phyloP scores from a whole-genome alignment of 1,140 invertebrate genomes.

The Drosophila subpulchrella region DNA sequence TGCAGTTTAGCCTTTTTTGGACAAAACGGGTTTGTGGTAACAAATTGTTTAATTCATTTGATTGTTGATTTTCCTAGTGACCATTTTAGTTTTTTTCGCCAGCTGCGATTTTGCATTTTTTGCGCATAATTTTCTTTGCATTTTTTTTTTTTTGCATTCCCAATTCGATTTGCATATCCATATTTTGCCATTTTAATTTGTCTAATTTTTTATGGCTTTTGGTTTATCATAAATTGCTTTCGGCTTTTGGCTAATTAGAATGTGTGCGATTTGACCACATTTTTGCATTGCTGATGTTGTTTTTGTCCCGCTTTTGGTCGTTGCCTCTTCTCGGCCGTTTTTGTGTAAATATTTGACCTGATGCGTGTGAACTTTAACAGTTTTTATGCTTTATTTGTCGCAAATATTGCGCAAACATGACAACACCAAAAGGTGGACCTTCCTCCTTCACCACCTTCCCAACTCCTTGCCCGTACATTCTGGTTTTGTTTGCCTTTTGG shows the following conservation, averaged over 20 bases:
- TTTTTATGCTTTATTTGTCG: constrained; percentile 84
- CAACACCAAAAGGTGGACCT: constrained; percentile 21
- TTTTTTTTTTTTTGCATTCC: constrained; percentile 4
- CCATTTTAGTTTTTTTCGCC: constrained; percentile 28
- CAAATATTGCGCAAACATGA: constrained; percentile 82
- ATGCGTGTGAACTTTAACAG: constrained; percentile 82
- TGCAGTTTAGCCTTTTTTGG: constrained; percentile 75
- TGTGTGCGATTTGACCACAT: constrained; percentile 52
- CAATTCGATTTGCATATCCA: constrained; percentile 32
- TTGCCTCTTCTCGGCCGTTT: constrained; percentile 35
- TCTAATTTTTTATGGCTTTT: constrained; percentile 36
- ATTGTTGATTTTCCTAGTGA: constrained; percentile 30
- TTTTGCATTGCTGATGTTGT: constrained; percentile 26
- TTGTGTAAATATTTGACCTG: constrained; percentile 82
- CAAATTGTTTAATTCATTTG: constrained; percentile 43
- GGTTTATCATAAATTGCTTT: constrained; percentile 71
- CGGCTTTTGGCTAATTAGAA: constrained; percentile 53
- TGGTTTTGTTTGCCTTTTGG: constrained; percentile 62
- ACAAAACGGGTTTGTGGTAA: constrained; percentile 60
- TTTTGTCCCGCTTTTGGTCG: constrained; percentile 32
- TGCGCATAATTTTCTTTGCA: constrained; percentile 12
- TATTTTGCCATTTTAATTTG: constrained; percentile 39
- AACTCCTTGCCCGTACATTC: constrained; percentile 22
- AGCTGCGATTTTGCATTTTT: constrained; percentile 36
- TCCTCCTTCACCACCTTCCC: background rate